Percentiles rank a stretch among this genome's conserved stretches.
These are phyloP conservation scores for Meda fulgida DNA, from an alignment of 2,797 vertebrate species.

Conservation along the genomic window DNA sequence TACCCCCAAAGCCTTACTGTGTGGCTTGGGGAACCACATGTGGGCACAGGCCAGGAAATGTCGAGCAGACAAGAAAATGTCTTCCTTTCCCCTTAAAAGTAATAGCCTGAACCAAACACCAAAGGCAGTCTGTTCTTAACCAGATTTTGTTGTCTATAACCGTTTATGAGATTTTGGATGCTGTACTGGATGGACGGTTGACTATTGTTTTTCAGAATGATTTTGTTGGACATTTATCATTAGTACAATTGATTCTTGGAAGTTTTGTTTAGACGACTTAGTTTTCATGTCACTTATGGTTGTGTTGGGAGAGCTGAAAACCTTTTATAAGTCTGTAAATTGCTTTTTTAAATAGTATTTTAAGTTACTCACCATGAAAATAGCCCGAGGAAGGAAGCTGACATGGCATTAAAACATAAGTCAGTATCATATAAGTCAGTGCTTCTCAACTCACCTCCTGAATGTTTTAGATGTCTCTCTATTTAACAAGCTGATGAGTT, in stretches of 20 bases:
- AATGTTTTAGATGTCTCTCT: neutral
- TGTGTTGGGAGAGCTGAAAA: neutral
- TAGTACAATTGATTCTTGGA: neutral
- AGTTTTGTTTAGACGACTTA: neutral
- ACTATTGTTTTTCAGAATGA: constrained; percentile 12
- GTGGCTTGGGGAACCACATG: constrained; percentile 77
- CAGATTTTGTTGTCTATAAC: constrained; percentile 53
- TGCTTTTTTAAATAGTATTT: no score
- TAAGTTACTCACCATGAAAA: neutral
- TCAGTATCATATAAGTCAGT: neutral
- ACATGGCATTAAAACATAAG: neutral
- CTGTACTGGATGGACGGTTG: constrained; percentile 17
- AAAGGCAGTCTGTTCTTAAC: constrained; percentile 53
- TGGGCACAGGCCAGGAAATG: constrained; percentile 74
- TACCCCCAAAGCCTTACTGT: constrained; percentile 77
- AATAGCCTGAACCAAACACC: constrained; percentile 56
- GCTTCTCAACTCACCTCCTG: neutral
- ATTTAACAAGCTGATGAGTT: neutral
- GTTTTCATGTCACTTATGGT: neutral
- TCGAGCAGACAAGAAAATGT: constrained; percentile 56
- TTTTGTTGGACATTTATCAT: neutral
- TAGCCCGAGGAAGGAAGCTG: neutral
- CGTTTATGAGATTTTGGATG: constrained; percentile 52
- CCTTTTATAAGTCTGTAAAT: no score
- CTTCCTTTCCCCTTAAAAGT: constrained; percentile 57